Percentiles rank a stretch among this genome's conserved stretches.
Conservation (phyloP, 2,797 vertebrate genomes). For the Miichthys miiuy region DNA sequence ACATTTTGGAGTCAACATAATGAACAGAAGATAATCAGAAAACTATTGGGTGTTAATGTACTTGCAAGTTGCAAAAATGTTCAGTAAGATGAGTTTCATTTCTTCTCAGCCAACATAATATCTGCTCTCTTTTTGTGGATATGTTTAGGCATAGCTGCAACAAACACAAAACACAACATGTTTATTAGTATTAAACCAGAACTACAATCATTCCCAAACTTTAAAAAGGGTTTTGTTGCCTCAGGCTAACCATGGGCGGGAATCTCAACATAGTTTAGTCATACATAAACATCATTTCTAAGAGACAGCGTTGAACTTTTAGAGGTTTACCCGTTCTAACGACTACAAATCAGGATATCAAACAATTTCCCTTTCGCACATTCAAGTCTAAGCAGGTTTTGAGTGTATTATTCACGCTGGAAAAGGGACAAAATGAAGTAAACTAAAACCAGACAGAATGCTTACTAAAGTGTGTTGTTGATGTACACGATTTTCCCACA, state of each 20-base stretch:
- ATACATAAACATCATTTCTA: neutral
- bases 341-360: neutral
- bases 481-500: conserved; percentile 20
- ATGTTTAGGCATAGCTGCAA: no score
- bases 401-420: neutral
- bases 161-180: neutral
- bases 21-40: neutral
- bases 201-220: neutral
- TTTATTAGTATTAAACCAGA: neutral
- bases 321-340: no score
- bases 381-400: neutral
- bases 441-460: conserved; percentile 10
- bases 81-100: neutral
- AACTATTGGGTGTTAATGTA: neutral
- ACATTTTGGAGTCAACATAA: neutral
- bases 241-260: neutral
- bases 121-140: neutral
- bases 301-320: neutral
- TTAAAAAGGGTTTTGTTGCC: neutral
- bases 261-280: neutral
- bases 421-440: neutral
- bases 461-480: neutral
- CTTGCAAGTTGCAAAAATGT: neutral
- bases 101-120: neutral
- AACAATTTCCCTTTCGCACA: neutral